Evolutionary conservation across 2,797 vertebrate genomes (phyloP).

Genomic region (Natrix natrix): DNA sequence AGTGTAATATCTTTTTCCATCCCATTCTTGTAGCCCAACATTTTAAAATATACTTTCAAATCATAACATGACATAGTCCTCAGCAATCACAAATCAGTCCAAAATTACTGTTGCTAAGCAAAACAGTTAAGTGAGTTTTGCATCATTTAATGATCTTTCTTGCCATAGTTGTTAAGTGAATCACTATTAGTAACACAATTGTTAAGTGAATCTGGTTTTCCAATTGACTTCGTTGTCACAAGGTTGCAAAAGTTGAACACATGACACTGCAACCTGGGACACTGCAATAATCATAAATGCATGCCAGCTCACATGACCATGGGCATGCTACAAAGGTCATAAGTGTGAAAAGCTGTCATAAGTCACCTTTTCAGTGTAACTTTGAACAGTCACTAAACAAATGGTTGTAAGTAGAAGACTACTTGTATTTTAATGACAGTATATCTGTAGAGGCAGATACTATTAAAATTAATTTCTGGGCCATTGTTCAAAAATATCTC

Average conservation of each 20-base stretch:
- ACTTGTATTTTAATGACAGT: not conserved
- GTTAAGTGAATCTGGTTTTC: not conserved
- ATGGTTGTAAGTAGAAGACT: not conserved
- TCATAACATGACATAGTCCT: not conserved
- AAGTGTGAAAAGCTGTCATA: not conserved
- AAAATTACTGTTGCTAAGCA: not conserved
- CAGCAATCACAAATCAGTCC: not conserved
- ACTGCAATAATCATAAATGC: not conserved
- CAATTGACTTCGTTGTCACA: not conserved
- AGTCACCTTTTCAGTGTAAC: not conserved
- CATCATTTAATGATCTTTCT: not conserved
- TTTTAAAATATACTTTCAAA: not conserved
- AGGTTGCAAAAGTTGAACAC: not conserved
- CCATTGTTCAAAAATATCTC: not conserved
- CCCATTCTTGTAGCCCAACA: not conserved
- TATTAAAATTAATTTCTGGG: not conserved
- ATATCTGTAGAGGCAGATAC: not conserved
- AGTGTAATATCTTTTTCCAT: not conserved
- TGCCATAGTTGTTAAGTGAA: not conserved
- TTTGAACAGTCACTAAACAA: not conserved
- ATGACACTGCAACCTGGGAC: not conserved
- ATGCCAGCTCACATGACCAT: not conserved
- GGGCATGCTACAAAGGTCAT: not conserved
- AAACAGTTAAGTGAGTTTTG: not conserved
- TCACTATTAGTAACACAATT: not conserved